phyloP scores from a whole-genome alignment of 2,113 vertebrate species.

The Petrocephalus microphthalmus region DNA sequence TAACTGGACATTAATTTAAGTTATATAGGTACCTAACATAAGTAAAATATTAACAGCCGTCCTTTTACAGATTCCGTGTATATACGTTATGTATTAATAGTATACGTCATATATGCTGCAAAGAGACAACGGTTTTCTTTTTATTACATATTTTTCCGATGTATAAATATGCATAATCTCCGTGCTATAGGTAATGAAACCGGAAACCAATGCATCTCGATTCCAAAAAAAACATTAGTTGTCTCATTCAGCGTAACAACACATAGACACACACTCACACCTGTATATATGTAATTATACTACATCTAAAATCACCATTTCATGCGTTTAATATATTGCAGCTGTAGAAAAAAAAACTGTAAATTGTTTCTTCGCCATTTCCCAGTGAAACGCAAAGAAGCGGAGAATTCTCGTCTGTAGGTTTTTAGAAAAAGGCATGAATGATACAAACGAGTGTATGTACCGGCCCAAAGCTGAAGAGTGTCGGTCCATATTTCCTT shows the following conservation, averaged over 20 bases:
- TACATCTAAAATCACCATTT: neutral
- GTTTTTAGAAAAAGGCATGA: neutral
- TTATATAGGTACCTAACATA: neutral
- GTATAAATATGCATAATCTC: neutral
- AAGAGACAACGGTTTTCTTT: neutral
- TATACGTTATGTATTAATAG: neutral
- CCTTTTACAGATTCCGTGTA: neutral
- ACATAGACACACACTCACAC: neutral
- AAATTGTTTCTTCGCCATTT: neutral
- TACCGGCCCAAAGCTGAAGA: neutral
- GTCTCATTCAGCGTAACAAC: neutral
- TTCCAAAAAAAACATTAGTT: neutral
- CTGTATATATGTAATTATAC: neutral
- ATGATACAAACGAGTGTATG: neutral
- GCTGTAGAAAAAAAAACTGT: neutral
- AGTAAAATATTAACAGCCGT: neutral
- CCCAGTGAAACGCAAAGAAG: neutral
- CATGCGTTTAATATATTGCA: neutral
- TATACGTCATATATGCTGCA: neutral
- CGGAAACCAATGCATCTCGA: neutral
- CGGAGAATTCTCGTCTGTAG: neutral
- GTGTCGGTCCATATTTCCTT: neutral
- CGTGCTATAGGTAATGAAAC: neutral
- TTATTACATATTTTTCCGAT: neutral
- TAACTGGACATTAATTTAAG: neutral